Percentiles rank a stretch among this genome's conserved stretches.
Conservation (phyloP, 2,797 vertebrate species). For the Pampus argenteus region DNA sequence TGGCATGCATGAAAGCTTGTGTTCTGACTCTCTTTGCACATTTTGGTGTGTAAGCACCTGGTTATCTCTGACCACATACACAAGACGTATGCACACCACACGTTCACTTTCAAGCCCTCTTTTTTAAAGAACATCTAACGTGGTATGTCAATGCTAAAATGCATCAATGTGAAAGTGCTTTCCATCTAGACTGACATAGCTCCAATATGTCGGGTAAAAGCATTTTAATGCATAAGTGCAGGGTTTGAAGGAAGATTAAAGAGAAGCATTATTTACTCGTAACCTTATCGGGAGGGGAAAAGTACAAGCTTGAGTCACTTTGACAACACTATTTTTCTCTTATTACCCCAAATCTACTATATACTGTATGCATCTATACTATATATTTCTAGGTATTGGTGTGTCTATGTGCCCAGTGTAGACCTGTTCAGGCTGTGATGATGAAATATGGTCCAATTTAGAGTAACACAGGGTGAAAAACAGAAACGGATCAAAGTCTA, state of each 20-base stretch:
- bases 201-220: slow-evolving; percentile 16
- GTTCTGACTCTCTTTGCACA: slow-evolving; percentile 55
- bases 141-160: slow-evolving; percentile 21
- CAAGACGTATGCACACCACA: slow-evolving; percentile 25
- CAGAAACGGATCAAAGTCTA: slow-evolving; percentile 55
- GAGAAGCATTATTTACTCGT: slow-evolving; percentile 13
- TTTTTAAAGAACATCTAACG: slow-evolving; percentile 21
- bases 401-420: not conserved
- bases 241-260: slow-evolving; percentile 27
- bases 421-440: slow-evolving; percentile 26
- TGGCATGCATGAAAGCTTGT: slow-evolving; percentile 61
- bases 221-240: slow-evolving; percentile 5
- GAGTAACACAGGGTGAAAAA: slow-evolving; percentile 40
- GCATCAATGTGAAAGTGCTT: slow-evolving; percentile 24
- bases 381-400: not conserved
- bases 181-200: slow-evolving; percentile 4
- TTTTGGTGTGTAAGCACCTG: slow-evolving; percentile 53
- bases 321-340: not conserved
- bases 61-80: slow-evolving; percentile 60
- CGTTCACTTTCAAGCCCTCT: slow-evolving; percentile 33
- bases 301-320: not conserved
- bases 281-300: slow-evolving; percentile 3
- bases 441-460: slow-evolving; percentile 49
- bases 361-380: not conserved
- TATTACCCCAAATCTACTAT: not conserved